Conservation (phyloP, 2,113 vertebrate genomes). For the Alosa alosa region DNA sequence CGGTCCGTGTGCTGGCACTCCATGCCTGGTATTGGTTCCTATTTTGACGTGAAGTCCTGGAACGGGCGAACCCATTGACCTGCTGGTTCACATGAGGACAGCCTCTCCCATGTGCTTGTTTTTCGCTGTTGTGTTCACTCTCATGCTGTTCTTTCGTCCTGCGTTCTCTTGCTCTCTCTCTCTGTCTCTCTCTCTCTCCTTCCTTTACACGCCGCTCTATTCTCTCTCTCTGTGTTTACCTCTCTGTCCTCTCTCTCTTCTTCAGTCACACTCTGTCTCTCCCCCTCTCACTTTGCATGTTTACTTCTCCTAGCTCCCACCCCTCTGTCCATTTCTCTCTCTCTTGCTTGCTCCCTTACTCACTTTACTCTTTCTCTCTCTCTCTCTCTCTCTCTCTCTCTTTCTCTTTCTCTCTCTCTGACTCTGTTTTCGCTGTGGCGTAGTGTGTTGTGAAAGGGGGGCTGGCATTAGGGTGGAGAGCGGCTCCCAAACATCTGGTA, state of each 20-base stretch:
- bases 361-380: neutral
- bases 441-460: conserved; percentile 31
- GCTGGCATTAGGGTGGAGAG: conserved; percentile 44
- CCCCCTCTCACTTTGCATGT: conserved; percentile 49
- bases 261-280: conserved; percentile 14
- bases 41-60: conserved; percentile 69
- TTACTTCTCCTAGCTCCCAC: neutral
- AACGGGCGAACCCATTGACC: conserved; percentile 71
- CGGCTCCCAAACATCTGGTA: conserved; percentile 62
- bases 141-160: conserved; percentile 30
- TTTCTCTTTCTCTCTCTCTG: conserved; percentile 35
- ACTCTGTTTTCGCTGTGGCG: conserved; percentile 32
- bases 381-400: conserved; percentile 11
- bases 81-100: conserved; percentile 58
- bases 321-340: neutral
- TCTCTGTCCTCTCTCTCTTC: conserved; percentile 37
- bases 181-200: neutral
- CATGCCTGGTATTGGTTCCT: conserved; percentile 55
- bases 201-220: neutral
- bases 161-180: conserved; percentile 11
- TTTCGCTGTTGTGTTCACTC: conserved; percentile 26
- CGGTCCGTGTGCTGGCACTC: conserved; percentile 26
- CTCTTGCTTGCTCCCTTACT: neutral
- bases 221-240: neutral
- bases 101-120: conserved; percentile 27